Evolutionary conservation across 2,888 invertebrate species (phyloP).

Genomic region (Achlya flavicornis): DNA sequence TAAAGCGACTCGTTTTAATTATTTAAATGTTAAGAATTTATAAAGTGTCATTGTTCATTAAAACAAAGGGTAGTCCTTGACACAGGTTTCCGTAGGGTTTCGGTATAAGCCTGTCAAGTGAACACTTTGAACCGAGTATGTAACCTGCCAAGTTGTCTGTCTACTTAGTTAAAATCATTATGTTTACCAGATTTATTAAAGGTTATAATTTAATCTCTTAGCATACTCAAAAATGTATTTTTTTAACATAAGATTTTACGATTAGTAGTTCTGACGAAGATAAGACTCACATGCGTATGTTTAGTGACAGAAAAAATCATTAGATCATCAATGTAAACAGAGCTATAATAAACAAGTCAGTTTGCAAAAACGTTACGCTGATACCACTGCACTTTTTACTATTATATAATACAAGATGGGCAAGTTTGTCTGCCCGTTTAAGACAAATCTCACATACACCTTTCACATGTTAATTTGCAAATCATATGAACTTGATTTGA

Average conservation of each 20-base stretch:
- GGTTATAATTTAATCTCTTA: too few species aligned
- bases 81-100: slow-evolving; percentile 33
- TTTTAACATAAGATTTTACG: too few species aligned
- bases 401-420: not conserved
- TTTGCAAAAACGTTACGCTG: not conserved
- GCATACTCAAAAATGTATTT: too few species aligned
- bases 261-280: not conserved
- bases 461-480: slow-evolving; percentile 6
- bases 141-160: not conserved
- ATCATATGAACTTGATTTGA: slow-evolving; percentile 11
- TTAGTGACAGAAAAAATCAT: not conserved
- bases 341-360: not conserved
- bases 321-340: not conserved
- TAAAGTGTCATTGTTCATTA: slow-evolving; percentile 1
- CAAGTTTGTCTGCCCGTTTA: not conserved
- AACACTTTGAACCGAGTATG: slow-evolving; percentile 17
- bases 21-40: slow-evolving; percentile 2
- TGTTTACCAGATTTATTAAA: not conserved
- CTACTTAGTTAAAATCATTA: not conserved
- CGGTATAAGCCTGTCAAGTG: slow-evolving; percentile 40
- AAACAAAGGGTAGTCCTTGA: slow-evolving; percentile 30
- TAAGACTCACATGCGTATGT: not conserved
- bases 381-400: not conserved
- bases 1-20: slow-evolving; percentile 6
- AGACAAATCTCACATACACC: not conserved